phyloP scores from a whole-genome alignment of 1,140 invertebrate species.

The Drosophila subpulchrella region DNA sequence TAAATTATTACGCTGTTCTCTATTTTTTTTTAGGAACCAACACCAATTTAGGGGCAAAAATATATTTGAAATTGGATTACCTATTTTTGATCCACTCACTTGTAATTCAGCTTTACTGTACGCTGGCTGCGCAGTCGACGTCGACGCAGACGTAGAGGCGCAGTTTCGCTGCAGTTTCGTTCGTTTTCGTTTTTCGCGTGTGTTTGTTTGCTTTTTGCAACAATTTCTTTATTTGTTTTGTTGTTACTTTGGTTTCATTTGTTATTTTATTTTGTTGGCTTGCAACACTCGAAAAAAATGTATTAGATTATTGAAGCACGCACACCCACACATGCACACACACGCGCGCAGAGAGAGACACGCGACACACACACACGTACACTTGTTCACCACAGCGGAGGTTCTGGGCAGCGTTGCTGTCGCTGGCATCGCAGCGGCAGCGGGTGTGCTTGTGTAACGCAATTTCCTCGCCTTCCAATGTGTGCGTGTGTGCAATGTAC shows the following conservation, averaged over 20 bases:
- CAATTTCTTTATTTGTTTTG: constrained; percentile 40
- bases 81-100: constrained; percentile 19
- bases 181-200: constrained; percentile 27
- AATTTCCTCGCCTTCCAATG: constrained; percentile 54
- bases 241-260: constrained; percentile 29
- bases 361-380: constrained; percentile 37
- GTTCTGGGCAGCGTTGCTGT: constrained; percentile 22
- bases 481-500: constrained; percentile 15
- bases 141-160: constrained; percentile 10
- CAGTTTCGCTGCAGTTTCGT: constrained; percentile 10
- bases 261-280: constrained; percentile 35
- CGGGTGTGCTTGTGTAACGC: constrained; percentile 76
- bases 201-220: constrained; percentile 41
- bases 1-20: not conserved
- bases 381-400: constrained; percentile 46
- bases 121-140: constrained; percentile 23
- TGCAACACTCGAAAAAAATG: constrained; percentile 56
- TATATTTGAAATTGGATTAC: not conserved
- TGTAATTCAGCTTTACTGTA: constrained; percentile 29
- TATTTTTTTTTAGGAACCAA: not conserved
- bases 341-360: constrained; percentile 33
- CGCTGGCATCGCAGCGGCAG: constrained; percentile 21
- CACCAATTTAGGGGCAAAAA: not conserved
- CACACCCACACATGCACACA: constrained; percentile 32
- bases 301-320: constrained; percentile 44